Evolutionary conservation across 2,797 vertebrate species (phyloP), one percentile per base, ranked within the genome.

Genomic region (Catharus ustulatus): DNA sequence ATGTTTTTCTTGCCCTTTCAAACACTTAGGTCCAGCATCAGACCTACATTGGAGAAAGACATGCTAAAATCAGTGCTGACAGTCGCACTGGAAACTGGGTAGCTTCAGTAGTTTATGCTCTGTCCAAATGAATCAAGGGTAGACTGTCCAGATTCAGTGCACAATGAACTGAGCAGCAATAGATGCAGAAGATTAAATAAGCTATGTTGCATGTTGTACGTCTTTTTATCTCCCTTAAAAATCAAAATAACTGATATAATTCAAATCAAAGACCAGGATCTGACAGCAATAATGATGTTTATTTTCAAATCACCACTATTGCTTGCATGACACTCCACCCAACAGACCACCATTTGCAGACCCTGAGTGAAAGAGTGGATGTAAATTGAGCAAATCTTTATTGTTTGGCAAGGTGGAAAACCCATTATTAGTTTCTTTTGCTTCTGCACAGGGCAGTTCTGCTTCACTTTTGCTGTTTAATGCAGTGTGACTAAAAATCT

Each of bases 381-480:
- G 22, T 43, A 92, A 94, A 87, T 74, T 74, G 52, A 92, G 48
- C 38, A 91, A 92, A 76, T 9, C 1, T 3, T 38, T 81, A 71
- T 63, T 82, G 45, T 91, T 91, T 76, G 57, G 30, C 29, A 85
- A 73, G n/a, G 52, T 87, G 61, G 42, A 91, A 94, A 91, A 93
- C 89, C 29, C n/a, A 80, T 83, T 84, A 34, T 86, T 76, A 77
- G 36, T 71, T 94, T 73, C 32, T 79, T 77, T 87, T 42, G 36
- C 36, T 84, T 67, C 75, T 91, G 26, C 1, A 1, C 59, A 77
- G 48, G 19, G 46, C 21, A 83, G 36, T 69, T 76, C 57, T 92
- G 36, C 63, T 87, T 11, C 38, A 43, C 67, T 95, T 83, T 94
- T 54, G 45, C 32, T 83, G 52, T 74, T 93, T 67, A 80, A 42